phyloP scores from a whole-genome alignment of 92 coral and sea anemone genomes.

The Zoanthus gigantus region DNA sequence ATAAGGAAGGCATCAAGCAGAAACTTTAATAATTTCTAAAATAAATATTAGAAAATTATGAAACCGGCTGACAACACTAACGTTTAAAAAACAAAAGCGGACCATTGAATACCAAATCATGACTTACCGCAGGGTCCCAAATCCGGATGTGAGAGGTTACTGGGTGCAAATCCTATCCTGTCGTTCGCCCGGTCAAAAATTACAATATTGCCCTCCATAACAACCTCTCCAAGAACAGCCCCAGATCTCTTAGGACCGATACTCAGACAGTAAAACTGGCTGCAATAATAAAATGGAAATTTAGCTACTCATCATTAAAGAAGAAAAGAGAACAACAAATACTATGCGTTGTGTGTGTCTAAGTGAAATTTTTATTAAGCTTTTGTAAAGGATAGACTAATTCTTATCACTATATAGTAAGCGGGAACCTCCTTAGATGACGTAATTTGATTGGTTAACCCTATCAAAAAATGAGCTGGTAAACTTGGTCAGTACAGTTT shows the following conservation, averaged over 20 bases:
- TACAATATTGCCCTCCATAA: conserved; percentile 93
- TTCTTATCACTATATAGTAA: no score
- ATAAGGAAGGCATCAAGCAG: no score
- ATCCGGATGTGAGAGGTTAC: conserved; percentile 87
- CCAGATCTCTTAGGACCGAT: conserved; percentile 88
- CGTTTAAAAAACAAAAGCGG: background rate
- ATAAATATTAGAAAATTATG: background rate
- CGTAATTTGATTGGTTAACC: no score
- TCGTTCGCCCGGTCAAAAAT: conserved; percentile 95
- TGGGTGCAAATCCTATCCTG: conserved; percentile 95
- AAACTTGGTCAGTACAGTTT: no score
- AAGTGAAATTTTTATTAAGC: no score
- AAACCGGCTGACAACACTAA: background rate
- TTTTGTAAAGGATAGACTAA: no score
- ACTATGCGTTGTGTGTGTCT: no score
- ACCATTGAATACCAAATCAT: background rate
- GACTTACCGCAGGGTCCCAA: conserved; percentile 90
- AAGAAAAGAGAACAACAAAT: background rate
- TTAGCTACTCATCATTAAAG: background rate
- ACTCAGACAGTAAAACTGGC: conserved; percentile 91
- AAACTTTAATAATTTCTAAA: no score
- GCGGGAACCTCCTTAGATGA: no score
- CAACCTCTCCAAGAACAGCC: conserved; percentile 91
- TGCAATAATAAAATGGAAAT: background rate
- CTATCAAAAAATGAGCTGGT: no score